Percentiles rank a stretch among this genome's conserved stretches.
phyloP scores from a whole-genome alignment of 2,113 vertebrate genomes.

The Bubalus kerabau region DNA sequence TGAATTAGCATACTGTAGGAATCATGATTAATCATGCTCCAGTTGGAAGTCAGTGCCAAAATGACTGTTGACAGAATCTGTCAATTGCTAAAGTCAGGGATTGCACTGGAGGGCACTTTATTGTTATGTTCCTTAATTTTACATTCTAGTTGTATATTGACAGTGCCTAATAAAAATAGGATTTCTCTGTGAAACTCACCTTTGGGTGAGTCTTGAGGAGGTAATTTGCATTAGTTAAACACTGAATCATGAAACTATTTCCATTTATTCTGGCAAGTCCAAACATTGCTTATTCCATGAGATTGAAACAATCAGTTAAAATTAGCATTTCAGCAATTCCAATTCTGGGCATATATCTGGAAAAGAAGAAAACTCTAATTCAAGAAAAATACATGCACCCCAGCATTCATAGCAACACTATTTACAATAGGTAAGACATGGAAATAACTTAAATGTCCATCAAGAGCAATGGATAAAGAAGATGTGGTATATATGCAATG shows the following conservation, averaged over 20 bases:
- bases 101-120: neutral
- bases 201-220: conserved; percentile 29
- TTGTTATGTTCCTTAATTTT: conserved; percentile 25
- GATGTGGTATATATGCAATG: neutral
- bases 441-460: neutral
- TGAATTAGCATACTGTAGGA: conserved; percentile 59
- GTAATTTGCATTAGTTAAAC: conserved; percentile 48
- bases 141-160: conserved; percentile 37
- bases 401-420: neutral
- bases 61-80: neutral
- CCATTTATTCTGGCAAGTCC: conserved; percentile 5
- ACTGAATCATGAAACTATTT: conserved; percentile 32
- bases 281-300: conserved; percentile 28
- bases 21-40: conserved; percentile 40
- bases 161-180: conserved; percentile 44
- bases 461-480: neutral
- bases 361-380: neutral
- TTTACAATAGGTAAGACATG: neutral
- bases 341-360: neutral
- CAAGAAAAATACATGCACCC: neutral
- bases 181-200: conserved; percentile 39
- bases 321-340: neutral
- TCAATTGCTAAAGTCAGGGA: conserved; percentile 41
- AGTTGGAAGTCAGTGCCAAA: conserved; percentile 47
- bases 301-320: conserved; percentile 25